These are phyloP conservation scores for Galaxea fascicularis DNA, from an alignment of 92 coral and sea anemone genomes.

Conservation along the genomic window DNA sequence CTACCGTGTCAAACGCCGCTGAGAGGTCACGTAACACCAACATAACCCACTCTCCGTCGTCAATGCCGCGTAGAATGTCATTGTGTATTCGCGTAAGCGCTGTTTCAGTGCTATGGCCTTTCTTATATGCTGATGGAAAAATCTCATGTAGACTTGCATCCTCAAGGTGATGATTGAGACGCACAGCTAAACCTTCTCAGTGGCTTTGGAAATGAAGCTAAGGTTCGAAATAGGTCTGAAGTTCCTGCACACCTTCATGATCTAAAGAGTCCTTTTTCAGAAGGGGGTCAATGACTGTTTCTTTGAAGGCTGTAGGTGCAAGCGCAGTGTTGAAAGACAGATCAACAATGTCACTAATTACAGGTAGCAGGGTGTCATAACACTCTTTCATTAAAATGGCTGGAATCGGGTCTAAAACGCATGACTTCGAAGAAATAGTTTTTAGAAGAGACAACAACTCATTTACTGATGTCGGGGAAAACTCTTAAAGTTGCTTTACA, in stretches of 20 bases:
- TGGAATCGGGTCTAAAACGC: conserved; percentile 64
- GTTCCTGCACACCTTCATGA: conserved; percentile 52
- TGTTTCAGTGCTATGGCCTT: conserved; percentile 52
- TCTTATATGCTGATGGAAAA: conserved; percentile 43
- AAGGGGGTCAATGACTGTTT: conserved; percentile 53
- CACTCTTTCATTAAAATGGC: conserved; percentile 53
- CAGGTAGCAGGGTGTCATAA: conserved; percentile 64
- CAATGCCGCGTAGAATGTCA: conserved; percentile 53
- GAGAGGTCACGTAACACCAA: conserved; percentile 45
- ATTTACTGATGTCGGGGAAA: conserved; percentile 47
- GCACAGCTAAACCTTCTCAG: conserved; percentile 50
- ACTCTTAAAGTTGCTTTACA: conserved; percentile 17
- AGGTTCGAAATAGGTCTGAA: conserved; percentile 62
- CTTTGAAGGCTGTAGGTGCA: conserved; percentile 64
- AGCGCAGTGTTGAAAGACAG: conserved; percentile 61
- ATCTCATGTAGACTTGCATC: conserved; percentile 20
- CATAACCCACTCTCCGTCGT: conserved; percentile 35
- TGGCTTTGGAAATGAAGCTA: too few relatives aligned
- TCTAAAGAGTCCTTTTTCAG: conserved; percentile 55
- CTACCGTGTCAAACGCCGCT: conserved; percentile 53
- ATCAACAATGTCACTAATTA: conserved; percentile 62
- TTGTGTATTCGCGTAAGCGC: conserved; percentile 49
- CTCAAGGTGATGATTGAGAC: conserved; percentile 38
- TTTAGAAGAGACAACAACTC: conserved; percentile 68
- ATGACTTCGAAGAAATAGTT: conserved; percentile 56